Evolutionary conservation across 2,797 vertebrate species (phyloP), one percentile per base, ranked within the genome.

Genomic region (Thunnus albacares): DNA sequence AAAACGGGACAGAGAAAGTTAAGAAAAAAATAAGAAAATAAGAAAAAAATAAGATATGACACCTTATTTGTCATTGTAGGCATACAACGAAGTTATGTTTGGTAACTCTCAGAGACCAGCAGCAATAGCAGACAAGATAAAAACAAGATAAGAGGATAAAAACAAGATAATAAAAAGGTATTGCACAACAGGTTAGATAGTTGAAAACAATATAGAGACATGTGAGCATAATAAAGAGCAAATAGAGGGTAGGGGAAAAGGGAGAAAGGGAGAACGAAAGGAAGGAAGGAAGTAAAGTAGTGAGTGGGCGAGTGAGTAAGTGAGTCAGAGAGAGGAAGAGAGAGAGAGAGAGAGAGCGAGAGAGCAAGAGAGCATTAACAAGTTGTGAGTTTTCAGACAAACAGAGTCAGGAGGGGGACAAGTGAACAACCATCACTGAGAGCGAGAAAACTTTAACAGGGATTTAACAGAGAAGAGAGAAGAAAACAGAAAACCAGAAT

Each of bases 261-360:
- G 45, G 45, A 17, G 26, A 5, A 64, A 33, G 72, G 71, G 66
- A 58, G 69, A 77, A 77, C 75, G 73, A 83, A 72, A 75, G 62
- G 67, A 9, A 24, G 43, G n/a, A 26, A 45, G 17, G 22, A 38
- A 49, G 38, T 41, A 11, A 59, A 70, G 41, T 5, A 15, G 24
- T 18, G 59, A 62, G 64, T 28, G 66, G 65, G 47, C n/a, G 55
- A 56, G 61, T 41, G 51, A 71, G 66, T 74, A 56, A 63, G 49
- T 38, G 64, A 51, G 75, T 55, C 49, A 64, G 66, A 38, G 18
- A 74, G 63, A 14, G 57, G 59, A 58, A 35, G 55, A 22, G 79
- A 30, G 11, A 18, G 41, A 22, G 28, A 28, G 11, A 18, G 18
- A 51, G 15, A 4, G 43, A n/a, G 5, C n/a, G 79, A 61, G 71